Evolutionary conservation across 1,140 invertebrate genomes (phyloP).

Genomic region (Mya arenaria): DNA sequence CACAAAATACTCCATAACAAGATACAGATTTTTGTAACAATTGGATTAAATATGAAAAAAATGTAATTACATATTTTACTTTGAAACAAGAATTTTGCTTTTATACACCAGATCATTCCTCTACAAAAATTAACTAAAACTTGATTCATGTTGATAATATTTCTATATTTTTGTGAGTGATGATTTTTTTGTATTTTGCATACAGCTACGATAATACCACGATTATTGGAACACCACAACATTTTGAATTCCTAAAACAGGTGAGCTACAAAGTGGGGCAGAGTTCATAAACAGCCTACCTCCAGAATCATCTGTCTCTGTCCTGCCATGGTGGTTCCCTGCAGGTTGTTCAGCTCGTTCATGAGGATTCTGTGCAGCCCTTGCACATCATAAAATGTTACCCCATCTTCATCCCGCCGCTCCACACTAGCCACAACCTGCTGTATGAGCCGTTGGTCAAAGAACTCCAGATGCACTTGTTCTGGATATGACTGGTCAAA

Average conservation of each 20-base stretch:
- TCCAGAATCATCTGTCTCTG: conserved; percentile 75
- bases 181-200: too few species aligned
- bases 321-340: conserved; percentile 73
- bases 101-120: not conserved
- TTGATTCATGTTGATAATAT: too few species aligned
- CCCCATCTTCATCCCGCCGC: conserved; percentile 67
- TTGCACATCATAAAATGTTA: conserved; percentile 72
- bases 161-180: too few species aligned
- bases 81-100: not conserved
- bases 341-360: conserved; percentile 75
- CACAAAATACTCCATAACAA: too few species aligned
- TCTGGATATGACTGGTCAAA: conserved; percentile 83
- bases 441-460: conserved; percentile 85
- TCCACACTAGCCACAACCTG: conserved; percentile 76
- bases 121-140: not conserved
- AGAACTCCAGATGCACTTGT: conserved; percentile 86
- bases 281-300: conserved; percentile 62
- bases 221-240: too few species aligned
- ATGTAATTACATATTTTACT: not conserved
- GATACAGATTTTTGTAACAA: too few species aligned
- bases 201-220: too few species aligned
- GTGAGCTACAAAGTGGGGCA: too few species aligned
- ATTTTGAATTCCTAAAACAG: too few species aligned
- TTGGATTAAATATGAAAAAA: too few species aligned
- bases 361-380: conserved; percentile 72